Evolutionary conservation across 2,888 invertebrate genomes (phyloP).

Genomic region (Cinara cedri): DNA sequence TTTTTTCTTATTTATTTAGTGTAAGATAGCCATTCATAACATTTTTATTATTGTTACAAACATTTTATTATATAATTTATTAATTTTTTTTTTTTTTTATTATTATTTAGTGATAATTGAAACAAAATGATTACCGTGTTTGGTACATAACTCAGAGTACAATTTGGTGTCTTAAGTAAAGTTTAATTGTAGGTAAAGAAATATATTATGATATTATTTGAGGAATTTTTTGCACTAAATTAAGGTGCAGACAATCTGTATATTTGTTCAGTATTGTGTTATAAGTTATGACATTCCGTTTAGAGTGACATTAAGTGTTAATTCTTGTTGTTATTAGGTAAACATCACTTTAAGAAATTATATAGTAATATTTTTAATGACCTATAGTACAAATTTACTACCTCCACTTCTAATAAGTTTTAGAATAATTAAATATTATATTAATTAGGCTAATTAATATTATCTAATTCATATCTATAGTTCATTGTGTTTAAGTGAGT

Average conservation of each 20-base stretch:
- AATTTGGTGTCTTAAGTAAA: conserved; percentile 57
- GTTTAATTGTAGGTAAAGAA: conserved; percentile 42
- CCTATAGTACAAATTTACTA: conserved; percentile 56
- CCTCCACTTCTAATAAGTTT: conserved; percentile 55
- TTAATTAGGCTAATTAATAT: conserved; percentile 55
- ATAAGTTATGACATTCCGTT: conserved; percentile 52
- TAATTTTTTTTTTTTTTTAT: conserved; percentile 24
- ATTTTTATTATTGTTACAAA: conserved; percentile 40
- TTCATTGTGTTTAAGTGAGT: conserved; percentile 47
- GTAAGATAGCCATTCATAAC: conserved; percentile 32
- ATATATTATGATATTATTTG: conserved; percentile 46
- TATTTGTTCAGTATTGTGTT: conserved; percentile 55
- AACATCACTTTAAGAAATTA: conserved; percentile 52
- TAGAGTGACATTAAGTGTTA: conserved; percentile 46
- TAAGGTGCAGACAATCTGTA: conserved; percentile 52
- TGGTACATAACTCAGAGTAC: conserved; percentile 56
- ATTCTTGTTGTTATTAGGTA: conserved; percentile 46
- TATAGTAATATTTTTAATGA: conserved; percentile 53
- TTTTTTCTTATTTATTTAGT: conserved; percentile 29
- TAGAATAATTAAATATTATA: conserved; percentile 49
- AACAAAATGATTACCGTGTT: conserved; percentile 52
- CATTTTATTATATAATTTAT: conserved; percentile 51
- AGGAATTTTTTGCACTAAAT: conserved; percentile 56
- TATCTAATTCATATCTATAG: conserved; percentile 55
- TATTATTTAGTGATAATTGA: conserved; percentile 48